Conservation (phyloP, 2,888 invertebrate species). For the Orthosia incerta region DNA sequence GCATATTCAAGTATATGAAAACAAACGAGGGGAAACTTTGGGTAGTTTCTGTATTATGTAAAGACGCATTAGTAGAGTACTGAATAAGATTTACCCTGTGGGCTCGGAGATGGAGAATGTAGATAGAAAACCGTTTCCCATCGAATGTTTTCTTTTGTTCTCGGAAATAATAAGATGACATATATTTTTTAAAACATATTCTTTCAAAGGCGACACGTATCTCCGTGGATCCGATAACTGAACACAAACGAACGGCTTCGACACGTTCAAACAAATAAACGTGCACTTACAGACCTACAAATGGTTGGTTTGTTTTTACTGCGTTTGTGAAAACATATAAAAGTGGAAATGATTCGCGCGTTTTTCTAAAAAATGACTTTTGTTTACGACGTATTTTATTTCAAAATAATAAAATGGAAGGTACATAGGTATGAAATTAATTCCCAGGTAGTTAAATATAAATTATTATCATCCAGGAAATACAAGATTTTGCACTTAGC, state of each 20-base stretch:
- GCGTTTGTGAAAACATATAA: conserved; percentile 14
- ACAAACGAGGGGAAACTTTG: conserved; percentile 40
- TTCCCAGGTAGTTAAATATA: neutral
- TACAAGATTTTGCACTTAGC: conserved; percentile 15
- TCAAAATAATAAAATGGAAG: neutral
- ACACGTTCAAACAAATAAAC: conserved; percentile 49
- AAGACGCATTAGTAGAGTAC: conserved; percentile 32
- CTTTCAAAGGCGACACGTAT: conserved; percentile 38
- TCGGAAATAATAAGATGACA: conserved; percentile 40
- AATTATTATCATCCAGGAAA: neutral
- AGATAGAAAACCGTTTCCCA: conserved; percentile 8
- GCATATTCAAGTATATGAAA: conserved; percentile 40
- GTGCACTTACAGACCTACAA: conserved; percentile 36
- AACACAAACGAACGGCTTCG: conserved; percentile 44
- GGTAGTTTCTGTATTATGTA: conserved; percentile 28
- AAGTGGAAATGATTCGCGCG: neutral
- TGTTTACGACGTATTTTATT: neutral
- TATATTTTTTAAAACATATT: conserved; percentile 34
- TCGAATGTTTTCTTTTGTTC: conserved; percentile 38
- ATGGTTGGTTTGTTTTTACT: conserved; percentile 25
- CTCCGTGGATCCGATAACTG: conserved; percentile 38
- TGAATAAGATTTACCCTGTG: conserved; percentile 18
- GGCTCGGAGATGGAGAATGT: conserved; percentile 8
- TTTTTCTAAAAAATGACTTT: neutral
- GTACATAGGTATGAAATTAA: neutral